phyloP scores from a whole-genome alignment of 2,888 invertebrate species.

The Heliconius hortense region DNA sequence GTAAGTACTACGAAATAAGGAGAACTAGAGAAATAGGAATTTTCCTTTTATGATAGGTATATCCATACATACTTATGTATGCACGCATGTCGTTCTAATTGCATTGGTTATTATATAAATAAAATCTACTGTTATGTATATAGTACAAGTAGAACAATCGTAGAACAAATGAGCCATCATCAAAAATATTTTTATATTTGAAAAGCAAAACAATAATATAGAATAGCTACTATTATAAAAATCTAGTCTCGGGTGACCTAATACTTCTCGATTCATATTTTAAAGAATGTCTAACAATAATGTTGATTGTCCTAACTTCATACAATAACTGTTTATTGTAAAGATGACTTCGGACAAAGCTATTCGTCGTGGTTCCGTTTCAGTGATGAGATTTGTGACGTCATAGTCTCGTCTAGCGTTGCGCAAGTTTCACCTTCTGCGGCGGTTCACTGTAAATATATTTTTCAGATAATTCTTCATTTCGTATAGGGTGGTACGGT shows the following conservation, averaged over 20 bases:
- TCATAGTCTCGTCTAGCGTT: constrained; percentile 28
- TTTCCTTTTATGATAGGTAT: neutral
- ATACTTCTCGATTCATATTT: neutral
- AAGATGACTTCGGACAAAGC: constrained; percentile 29
- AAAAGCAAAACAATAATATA: neutral
- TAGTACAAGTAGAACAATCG: neutral
- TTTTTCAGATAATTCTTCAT: neutral
- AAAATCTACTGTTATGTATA: neutral
- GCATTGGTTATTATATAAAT: neutral
- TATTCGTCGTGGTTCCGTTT: constrained; percentile 31
- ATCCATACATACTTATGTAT: too few relatives aligned
- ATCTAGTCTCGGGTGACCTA: constrained; percentile 7
- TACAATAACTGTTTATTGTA: constrained; percentile 31
- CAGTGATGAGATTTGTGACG: constrained; percentile 34
- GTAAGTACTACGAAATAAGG: too few relatives aligned
- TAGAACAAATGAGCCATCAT: neutral
- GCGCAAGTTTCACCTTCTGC: constrained; percentile 18
- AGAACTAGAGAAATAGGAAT: neutral
- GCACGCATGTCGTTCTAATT: neutral
- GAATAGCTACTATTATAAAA: neutral
- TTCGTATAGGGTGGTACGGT: neutral
- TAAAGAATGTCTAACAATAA: constrained; percentile 6
- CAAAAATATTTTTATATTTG: neutral
- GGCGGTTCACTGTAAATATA: constrained; percentile 17
- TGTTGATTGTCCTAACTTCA: constrained; percentile 17